These are phyloP conservation scores for Phengaris arion DNA, from an alignment of 2,888 invertebrate genomes.

Conservation along the genomic window DNA sequence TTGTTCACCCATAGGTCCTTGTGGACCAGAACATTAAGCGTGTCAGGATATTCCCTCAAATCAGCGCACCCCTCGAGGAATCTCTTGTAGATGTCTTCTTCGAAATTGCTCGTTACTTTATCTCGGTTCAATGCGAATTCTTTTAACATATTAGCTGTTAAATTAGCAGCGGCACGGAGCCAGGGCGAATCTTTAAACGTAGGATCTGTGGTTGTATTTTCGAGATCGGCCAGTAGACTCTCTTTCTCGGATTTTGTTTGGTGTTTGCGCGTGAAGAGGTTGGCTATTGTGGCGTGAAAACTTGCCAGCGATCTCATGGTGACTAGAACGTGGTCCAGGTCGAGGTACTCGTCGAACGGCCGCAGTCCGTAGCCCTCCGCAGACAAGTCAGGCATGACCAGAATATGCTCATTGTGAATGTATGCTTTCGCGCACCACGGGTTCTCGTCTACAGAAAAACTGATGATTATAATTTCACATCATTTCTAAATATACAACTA, in stretches of 20 bases:
- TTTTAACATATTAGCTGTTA: slow-evolving; percentile 51
- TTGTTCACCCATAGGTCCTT: slow-evolving; percentile 69
- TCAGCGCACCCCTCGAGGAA: slow-evolving; percentile 53
- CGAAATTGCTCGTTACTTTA: slow-evolving; percentile 44
- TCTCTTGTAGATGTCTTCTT: slow-evolving; percentile 44
- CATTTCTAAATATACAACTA: background rate
- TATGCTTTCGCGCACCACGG: slow-evolving; percentile 57
- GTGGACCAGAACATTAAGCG: slow-evolving; percentile 60
- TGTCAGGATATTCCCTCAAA: slow-evolving; percentile 47
- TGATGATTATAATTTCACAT: background rate
- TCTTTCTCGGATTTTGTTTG: slow-evolving; percentile 39
- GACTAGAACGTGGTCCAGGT: slow-evolving; percentile 50
- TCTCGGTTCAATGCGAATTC: slow-evolving; percentile 51
- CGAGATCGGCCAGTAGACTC: slow-evolving; percentile 48
- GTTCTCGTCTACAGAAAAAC: slow-evolving; percentile 45
- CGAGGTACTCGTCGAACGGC: slow-evolving; percentile 46
- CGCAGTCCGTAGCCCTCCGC: slow-evolving; percentile 51
- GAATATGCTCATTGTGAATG: slow-evolving; percentile 51
- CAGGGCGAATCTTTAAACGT: slow-evolving; percentile 54
- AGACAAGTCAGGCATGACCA: slow-evolving; percentile 64
- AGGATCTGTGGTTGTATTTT: slow-evolving; percentile 49
- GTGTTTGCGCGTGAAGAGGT: slow-evolving; percentile 51
- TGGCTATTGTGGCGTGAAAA: slow-evolving; percentile 62
- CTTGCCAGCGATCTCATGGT: slow-evolving; percentile 52
- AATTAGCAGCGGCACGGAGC: slow-evolving; percentile 54